Evolutionary conservation across 2,797 vertebrate species (phyloP), one percentile per base, ranked within the genome.

Genomic region (Tokudaia tokunoshimensis): DNA sequence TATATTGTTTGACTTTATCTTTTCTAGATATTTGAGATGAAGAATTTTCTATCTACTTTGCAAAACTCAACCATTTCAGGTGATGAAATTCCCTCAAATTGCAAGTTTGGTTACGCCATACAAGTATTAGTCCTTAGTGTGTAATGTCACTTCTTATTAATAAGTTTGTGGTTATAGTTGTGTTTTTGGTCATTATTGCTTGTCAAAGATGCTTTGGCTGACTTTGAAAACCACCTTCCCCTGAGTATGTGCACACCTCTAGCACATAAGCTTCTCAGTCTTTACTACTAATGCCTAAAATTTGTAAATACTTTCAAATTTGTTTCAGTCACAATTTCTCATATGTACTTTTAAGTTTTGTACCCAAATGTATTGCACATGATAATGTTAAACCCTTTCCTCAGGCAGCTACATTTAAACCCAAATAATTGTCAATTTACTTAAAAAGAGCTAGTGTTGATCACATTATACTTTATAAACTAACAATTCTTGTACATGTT

Each of bases 271-370:
- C 11, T 2, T 93, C n/a, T 93, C 24, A 3, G 14, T 50, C 31
- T 93, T 78, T 80, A 3, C 85, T 84, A 75, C 65, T 74, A 65
- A 17, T 5, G n/a, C 20, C 52, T 67, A 44, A 92, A 93, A 37
- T 52, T 94, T 90, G 34, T 17, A 94, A 57, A 61, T 70, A 47
- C 15, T 80, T 91, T 95, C 11, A 74, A 72, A 37, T 82, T 29
- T 76, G 75, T 47, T 91, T 89, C 74, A 90, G 63, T 8, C 44
- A 84, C 72, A 91, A 67, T 85, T 94, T 50, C 67, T 95, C 52
- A 91, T 6, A 63, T 55, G 14, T 52, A 17, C 2, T 34, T 34
- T 92, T 94, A 6, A 57, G 44, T 86, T 82, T 83, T 91, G 59
- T 59, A 74, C 55, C 19, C 24, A 94, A 89, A 72, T 93, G 55